These are phyloP conservation scores for Tachyglossus aculeatus DNA, from an alignment of 2,797 vertebrate species.

Conservation along the genomic window DNA sequence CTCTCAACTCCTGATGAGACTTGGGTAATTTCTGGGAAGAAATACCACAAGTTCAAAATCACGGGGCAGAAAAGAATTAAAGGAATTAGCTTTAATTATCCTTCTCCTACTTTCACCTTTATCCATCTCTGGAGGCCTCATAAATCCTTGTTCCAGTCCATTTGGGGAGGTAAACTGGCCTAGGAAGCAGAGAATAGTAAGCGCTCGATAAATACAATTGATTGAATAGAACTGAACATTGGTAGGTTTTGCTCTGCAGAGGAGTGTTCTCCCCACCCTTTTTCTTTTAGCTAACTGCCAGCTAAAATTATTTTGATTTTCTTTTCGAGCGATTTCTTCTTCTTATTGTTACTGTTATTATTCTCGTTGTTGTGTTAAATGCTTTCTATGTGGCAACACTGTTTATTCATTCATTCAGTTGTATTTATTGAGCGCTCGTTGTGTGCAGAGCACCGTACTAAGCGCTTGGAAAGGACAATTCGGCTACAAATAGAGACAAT, in stretches of 20 bases:
- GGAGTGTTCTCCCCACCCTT: neutral
- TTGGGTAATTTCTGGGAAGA: neutral
- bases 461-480: too few relatives aligned
- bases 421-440: too few relatives aligned
- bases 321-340: too few relatives aligned
- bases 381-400: neutral
- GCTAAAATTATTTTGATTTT: too few relatives aligned
- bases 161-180: slow-evolving; percentile 5
- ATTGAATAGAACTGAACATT: slow-evolving; percentile 6
- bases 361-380: neutral
- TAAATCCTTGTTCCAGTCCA: slow-evolving; percentile 37
- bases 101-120: slow-evolving; percentile 13
- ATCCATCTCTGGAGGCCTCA: slow-evolving; percentile 5
- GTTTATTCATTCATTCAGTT: too few relatives aligned
- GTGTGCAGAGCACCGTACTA: too few relatives aligned
- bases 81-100: neutral
- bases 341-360: too few relatives aligned
- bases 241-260: neutral
- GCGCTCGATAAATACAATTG: neutral
- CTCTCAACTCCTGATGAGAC: neutral
- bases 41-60: neutral
- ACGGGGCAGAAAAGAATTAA: slow-evolving; percentile 3
- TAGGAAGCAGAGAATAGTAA: neutral
- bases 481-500: too few relatives aligned
- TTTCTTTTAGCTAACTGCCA: too few relatives aligned